Conservation (phyloP, 1,140 invertebrate genomes). For the Aphelenchoides besseyi region DNA sequence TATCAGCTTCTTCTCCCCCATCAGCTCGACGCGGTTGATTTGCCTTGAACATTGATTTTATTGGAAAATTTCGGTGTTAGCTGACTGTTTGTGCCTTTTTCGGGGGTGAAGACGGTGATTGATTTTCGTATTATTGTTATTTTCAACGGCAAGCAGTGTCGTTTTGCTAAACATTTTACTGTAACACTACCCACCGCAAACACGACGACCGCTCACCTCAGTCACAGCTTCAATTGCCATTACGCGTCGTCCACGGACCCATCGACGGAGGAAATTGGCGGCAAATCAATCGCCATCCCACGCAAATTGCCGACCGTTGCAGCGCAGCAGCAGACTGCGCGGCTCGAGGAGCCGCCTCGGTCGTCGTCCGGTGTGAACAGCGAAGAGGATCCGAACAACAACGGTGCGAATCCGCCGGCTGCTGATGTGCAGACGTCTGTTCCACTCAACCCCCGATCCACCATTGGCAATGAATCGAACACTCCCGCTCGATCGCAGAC, state of each 20-base stretch:
- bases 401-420: background rate
- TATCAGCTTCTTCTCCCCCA: no score
- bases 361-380: background rate
- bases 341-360: background rate
- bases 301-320: background rate
- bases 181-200: no score
- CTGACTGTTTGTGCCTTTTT: background rate
- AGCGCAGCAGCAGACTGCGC: background rate
- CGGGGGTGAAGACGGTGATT: constrained; percentile 1
- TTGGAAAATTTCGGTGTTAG: background rate
- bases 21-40: no score
- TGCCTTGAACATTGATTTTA: no score
- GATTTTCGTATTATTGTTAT: no score
- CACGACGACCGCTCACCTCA: background rate
- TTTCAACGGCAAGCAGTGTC: no score
- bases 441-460: background rate
- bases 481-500: background rate
- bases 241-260: no score
- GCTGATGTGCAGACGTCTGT: background rate
- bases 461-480: background rate
- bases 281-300: background rate
- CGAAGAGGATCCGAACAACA: background rate
- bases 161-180: no score
- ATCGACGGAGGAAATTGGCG: background rate
- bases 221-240: no score